Evolutionary conservation across 1,140 invertebrate genomes (phyloP), one percentile per base, ranked within the genome.

Genomic region (Doryteuthis pealeii): DNA sequence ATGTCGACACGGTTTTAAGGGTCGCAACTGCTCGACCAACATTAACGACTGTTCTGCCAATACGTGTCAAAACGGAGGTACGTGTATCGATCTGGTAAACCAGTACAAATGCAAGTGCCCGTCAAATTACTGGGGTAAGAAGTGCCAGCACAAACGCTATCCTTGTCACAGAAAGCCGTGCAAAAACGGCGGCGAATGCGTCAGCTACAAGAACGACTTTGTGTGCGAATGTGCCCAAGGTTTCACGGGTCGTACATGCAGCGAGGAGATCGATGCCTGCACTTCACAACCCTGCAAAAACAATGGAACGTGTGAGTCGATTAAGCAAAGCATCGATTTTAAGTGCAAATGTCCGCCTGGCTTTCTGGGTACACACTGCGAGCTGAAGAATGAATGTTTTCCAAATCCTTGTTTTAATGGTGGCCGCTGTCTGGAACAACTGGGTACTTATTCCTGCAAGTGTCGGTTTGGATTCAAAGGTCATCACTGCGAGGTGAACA

Each of bases 211-310:
- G 32, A 80, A 76, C 15, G 71, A 74, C 12, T 98, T 80, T 83
- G 87, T 92, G 68, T 98, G 96, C 84, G 95, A 95, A 81, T 98
- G 96, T 85, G 93, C 94, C 81, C 91, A 93, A 1, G 96, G 96
- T 0, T 96, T 92, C 82, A 96, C 95, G 91, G 96, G 96, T 15
- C 90, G 92, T 28, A 93, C 95, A 81, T 98, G 96, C 76, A 40
- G 77, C 40, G 43, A 35, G 28, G 54, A 74, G 18, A 35, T 77
- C 35, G 45, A 79, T 45, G 58, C 40, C 12, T 77, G 76, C 33
- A 28, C 8, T 26, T 28, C 40, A 15, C 33, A 67, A 32, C 74
- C 76, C 14, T 77, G 76, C 54, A 40, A 58, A 35, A 54, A 75
- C n/a, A 74, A 74, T 1, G 32, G 35, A 31, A 78, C 45, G 31